A percentile compares a stretch with the other conserved stretches of the same genome.
Evolutionary conservation across 1,140 invertebrate species (phyloP).

Genomic region (Diorhabda elongata): DNA sequence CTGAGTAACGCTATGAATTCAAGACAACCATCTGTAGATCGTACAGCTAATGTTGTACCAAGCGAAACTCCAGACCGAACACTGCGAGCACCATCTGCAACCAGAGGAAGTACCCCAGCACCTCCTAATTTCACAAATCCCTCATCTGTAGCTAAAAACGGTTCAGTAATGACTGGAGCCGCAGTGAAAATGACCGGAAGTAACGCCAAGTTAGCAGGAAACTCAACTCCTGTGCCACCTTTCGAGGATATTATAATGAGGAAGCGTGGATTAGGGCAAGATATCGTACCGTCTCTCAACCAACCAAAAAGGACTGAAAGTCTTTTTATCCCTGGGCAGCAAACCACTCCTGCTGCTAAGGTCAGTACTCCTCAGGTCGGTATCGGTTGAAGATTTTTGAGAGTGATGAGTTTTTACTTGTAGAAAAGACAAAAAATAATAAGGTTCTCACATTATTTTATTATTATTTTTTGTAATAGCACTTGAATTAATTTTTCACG

Average conservation of each 20-base stretch:
- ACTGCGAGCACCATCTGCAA: slow-evolving; percentile 39
- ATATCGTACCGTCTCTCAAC: slow-evolving; percentile 76
- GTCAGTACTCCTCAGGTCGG: neutral
- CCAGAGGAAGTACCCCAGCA: slow-evolving; percentile 47
- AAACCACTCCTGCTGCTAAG: slow-evolving; percentile 27
- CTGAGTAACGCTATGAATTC: slow-evolving; percentile 51
- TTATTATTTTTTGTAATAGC: too few relatives aligned
- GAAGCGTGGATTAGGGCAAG: slow-evolving; percentile 76
- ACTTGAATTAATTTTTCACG: too few relatives aligned
- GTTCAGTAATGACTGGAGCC: slow-evolving; percentile 49
- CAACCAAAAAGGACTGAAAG: slow-evolving; percentile 88
- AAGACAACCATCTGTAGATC: slow-evolving; percentile 72
- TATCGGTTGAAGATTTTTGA: neutral
- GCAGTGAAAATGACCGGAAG: slow-evolving; percentile 29
- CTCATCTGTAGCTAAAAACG: slow-evolving; percentile 42
- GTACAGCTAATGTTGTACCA: slow-evolving; percentile 46
- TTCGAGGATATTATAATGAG: slow-evolving; percentile 77
- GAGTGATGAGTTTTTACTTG: neutral
- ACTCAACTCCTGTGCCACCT: slow-evolving; percentile 48
- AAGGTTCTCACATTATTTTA: too few relatives aligned
- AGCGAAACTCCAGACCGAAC: slow-evolving; percentile 50
- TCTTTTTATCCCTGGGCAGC: slow-evolving; percentile 57
- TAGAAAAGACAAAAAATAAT: neutral
- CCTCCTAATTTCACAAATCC: slow-evolving; percentile 37
- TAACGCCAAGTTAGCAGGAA: slow-evolving; percentile 36